Conservation (phyloP, 2,113 vertebrate species). For the Oenanthe melanoleuca region DNA sequence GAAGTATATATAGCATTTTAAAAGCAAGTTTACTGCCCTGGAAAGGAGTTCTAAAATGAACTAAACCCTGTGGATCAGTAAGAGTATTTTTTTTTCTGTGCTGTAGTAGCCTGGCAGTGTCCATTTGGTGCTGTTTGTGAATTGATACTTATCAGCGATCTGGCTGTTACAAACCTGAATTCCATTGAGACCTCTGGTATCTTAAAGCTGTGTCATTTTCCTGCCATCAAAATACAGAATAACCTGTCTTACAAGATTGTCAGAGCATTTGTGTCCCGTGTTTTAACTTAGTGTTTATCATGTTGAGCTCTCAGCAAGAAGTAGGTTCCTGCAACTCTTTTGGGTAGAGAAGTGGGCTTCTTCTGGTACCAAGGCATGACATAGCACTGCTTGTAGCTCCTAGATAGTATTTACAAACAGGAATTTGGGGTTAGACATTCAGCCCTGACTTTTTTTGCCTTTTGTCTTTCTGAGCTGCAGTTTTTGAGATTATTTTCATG, state of each 20-base stretch:
- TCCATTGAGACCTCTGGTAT: neutral
- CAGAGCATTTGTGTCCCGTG: neutral
- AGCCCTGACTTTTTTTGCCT: neutral
- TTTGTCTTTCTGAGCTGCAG: neutral
- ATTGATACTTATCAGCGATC: neutral
- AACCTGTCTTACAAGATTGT: conserved; percentile 30
- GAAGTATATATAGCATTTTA: conserved; percentile 41
- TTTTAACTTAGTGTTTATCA: neutral
- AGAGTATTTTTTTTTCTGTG: conserved; percentile 16
- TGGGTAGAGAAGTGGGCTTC: neutral
- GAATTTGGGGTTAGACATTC: neutral
- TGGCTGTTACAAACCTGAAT: neutral
- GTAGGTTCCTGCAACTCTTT: neutral
- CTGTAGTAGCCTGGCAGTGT: neutral
- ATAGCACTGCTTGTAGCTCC: neutral
- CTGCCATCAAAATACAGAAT: conserved; percentile 15
- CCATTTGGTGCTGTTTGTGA: neutral
- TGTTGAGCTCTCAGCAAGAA: neutral
- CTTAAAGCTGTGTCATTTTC: conserved; percentile 14
- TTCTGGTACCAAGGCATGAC: neutral
- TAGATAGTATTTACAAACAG: neutral
- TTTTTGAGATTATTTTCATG: neutral
- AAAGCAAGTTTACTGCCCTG: conserved; percentile 18
- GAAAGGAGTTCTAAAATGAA: neutral
- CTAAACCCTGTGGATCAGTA: neutral